phyloP scores from a whole-genome alignment of 2,888 invertebrate species.

The Catocala nupta region DNA sequence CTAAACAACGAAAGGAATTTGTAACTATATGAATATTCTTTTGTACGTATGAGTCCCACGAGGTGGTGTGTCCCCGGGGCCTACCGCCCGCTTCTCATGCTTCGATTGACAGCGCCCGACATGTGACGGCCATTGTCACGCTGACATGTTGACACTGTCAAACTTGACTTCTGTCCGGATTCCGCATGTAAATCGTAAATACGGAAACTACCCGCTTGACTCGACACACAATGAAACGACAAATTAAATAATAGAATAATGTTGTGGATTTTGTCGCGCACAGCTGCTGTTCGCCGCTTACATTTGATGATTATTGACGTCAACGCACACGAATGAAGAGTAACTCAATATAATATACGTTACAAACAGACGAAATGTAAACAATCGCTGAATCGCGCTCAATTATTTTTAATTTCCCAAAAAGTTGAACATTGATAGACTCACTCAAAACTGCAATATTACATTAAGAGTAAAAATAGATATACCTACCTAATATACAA shows the following conservation, averaged over 20 bases:
- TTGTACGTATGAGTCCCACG: conserved; percentile 67
- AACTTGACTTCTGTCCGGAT: conserved; percentile 86
- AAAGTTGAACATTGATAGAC: too few species aligned
- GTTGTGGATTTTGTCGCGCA: conserved; percentile 64
- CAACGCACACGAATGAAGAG: conserved; percentile 39
- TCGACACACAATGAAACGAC: conserved; percentile 74
- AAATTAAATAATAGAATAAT: conserved; percentile 86
- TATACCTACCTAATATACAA: too few species aligned
- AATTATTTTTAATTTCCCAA: too few species aligned
- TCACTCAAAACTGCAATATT: too few species aligned
- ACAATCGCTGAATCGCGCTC: too few species aligned
- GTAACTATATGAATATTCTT: conserved; percentile 60
- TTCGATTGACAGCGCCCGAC: conserved; percentile 82
- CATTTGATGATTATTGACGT: conserved; percentile 59
- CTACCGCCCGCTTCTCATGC: conserved; percentile 80
- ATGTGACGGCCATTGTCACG: conserved; percentile 83
- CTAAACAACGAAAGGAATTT: conserved; percentile 69
- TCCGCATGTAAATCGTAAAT: conserved; percentile 81
- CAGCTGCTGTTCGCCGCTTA: conserved; percentile 71
- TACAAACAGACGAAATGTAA: too few species aligned
- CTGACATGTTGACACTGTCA: conserved; percentile 86
- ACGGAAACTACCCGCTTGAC: conserved; percentile 79
- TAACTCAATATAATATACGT: background rate
- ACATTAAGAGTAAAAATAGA: too few species aligned
- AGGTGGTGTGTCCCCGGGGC: conserved; percentile 60